A percentile compares a stretch with the other conserved stretches of the same genome.
Conservation (phyloP, 2,797 vertebrate species). For the Artibeus jamaicensis region DNA sequence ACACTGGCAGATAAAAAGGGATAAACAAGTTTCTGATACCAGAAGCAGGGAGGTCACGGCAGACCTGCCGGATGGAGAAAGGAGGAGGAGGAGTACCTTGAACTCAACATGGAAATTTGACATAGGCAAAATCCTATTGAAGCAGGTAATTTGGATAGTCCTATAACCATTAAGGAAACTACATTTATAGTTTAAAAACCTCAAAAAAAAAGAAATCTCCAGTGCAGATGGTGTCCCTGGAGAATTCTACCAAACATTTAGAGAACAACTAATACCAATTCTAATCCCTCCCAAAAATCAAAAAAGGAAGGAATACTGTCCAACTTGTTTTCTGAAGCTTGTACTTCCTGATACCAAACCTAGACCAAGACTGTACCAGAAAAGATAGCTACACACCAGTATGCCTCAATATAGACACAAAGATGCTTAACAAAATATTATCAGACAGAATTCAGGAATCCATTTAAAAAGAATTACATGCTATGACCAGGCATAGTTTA, state of each 20-base stretch:
- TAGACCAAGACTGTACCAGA: background rate
- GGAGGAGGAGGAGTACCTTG: accelerated
- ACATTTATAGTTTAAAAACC: background rate
- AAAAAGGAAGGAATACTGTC: background rate
- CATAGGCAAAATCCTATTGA: background rate
- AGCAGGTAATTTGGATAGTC: background rate
- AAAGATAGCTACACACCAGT: background rate
- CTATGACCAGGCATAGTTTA: background rate
- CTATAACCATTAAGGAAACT: background rate
- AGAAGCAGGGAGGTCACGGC: background rate
- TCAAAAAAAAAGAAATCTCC: background rate
- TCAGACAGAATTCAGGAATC: background rate
- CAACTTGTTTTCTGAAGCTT: background rate
- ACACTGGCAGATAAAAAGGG: background rate
- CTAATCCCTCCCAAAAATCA: background rate
- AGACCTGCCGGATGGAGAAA: background rate
- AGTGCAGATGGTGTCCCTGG: background rate
- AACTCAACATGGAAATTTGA: accelerated
- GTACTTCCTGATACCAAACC: background rate
- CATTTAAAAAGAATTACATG: too few species aligned
- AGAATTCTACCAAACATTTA: background rate
- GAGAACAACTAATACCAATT: background rate
- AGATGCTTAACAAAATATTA: background rate
- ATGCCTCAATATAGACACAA: background rate
- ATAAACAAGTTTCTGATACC: too few species aligned